Conservation (phyloP, 35 echinoderm and acorn worm species). For the Ophioderma brevispina region DNA sequence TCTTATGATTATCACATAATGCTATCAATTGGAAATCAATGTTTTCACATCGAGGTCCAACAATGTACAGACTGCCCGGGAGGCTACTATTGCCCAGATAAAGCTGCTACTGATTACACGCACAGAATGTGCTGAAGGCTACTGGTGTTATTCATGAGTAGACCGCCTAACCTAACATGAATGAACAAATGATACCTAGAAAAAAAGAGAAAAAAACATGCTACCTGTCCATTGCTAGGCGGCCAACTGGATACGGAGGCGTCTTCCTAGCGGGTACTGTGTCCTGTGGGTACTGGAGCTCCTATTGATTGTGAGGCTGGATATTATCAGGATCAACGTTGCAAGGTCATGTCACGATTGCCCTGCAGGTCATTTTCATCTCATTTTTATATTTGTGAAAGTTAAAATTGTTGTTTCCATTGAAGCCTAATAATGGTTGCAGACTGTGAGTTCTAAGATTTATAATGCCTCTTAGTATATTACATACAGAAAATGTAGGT, state of each 20-base stretch:
- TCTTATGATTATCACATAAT: too few species aligned
- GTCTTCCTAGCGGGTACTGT: slow-evolving; percentile 79
- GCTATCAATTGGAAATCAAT: too few species aligned
- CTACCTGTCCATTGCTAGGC: slow-evolving; percentile 88
- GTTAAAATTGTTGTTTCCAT: too few species aligned
- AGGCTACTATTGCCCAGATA: slow-evolving; percentile 76
- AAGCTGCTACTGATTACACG: slow-evolving; percentile 67
- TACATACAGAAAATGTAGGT: too few species aligned
- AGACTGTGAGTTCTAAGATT: too few species aligned
- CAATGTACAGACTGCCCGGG: slow-evolving; percentile 92
- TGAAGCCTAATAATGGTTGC: too few species aligned
- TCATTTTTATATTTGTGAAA: too few species aligned
- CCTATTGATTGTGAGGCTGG: slow-evolving; percentile 83
- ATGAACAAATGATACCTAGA: slow-evolving; percentile 83
- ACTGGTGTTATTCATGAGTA: slow-evolving; percentile 91
- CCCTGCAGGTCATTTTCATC: slow-evolving; percentile 82
- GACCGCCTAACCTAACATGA: slow-evolving; percentile 79
- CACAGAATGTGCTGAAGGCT: slow-evolving; percentile 70
- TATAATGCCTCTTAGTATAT: too few species aligned
- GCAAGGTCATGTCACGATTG: slow-evolving; percentile 74
- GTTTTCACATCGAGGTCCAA: too few species aligned
- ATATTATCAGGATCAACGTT: slow-evolving; percentile 89
- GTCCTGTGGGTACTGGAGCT: slow-evolving; percentile 68
- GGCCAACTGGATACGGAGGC: slow-evolving; percentile 89
- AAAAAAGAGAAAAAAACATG: too few species aligned